Conservation (phyloP, 2,888 invertebrate species). For the Drosophila lutescens region DNA sequence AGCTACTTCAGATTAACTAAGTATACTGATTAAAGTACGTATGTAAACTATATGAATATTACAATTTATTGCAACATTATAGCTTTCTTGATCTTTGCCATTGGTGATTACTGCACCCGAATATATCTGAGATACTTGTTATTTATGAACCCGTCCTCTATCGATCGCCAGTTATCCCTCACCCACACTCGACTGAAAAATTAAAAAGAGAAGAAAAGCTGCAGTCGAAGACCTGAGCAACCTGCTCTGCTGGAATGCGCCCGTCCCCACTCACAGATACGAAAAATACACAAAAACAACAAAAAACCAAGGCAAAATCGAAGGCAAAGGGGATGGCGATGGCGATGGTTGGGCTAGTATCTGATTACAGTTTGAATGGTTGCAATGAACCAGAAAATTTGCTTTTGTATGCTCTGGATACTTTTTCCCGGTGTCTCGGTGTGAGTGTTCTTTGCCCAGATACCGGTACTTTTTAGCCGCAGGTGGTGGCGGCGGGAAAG, state of each 20-base stretch:
- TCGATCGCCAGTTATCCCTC: slow-evolving; percentile 21
- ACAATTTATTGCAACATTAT: too few species aligned
- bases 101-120: background rate
- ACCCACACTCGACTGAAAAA: slow-evolving; percentile 17
- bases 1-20: too few species aligned
- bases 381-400: slow-evolving; percentile 79
- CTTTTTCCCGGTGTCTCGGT: background rate
- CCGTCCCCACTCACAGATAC: slow-evolving; percentile 20
- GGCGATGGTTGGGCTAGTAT: slow-evolving; percentile 46
- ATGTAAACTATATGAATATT: too few species aligned
- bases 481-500: slow-evolving; percentile 26
- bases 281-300: background rate
- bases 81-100: background rate
- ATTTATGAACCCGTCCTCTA: slow-evolving; percentile 1
- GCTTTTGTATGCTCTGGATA: slow-evolving; percentile 52
- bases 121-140: slow-evolving; percentile 9
- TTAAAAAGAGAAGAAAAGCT: background rate
- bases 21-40: too few species aligned
- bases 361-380: slow-evolving; percentile 77
- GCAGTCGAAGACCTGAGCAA: slow-evolving; percentile 26
- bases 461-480: slow-evolving; percentile 18
- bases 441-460: slow-evolving; percentile 22
- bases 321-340: background rate
- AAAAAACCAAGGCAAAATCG: slow-evolving; percentile 1
- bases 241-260: slow-evolving; percentile 37